Conservation (phyloP, 2,113 vertebrate species). For the Heterochromis multidens region DNA sequence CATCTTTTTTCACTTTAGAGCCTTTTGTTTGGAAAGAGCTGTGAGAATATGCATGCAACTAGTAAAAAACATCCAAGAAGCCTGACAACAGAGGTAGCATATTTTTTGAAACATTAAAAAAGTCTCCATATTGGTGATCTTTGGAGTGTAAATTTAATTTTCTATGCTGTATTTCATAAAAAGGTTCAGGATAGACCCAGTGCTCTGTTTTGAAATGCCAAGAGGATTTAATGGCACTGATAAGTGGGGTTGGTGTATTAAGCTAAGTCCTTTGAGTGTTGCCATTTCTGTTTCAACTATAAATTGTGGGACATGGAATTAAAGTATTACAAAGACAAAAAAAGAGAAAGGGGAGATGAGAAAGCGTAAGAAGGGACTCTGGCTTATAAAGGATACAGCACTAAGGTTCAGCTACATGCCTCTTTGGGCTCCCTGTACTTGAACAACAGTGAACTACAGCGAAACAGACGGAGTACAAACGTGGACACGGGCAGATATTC, state of each 20-base stretch:
- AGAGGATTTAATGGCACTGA: constrained; percentile 55
- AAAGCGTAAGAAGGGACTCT: background rate
- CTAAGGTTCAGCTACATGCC: background rate
- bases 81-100: background rate
- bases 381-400: background rate
- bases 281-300: constrained; percentile 43
- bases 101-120: background rate
- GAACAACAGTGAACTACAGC: background rate
- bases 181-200: constrained; percentile 6
- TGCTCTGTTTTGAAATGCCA: constrained; percentile 53
- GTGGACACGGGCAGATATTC: constrained; percentile 47
- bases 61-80: background rate
- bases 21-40: background rate
- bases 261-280: constrained; percentile 39
- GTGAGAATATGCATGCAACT: background rate
- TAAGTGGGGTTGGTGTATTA: constrained; percentile 43
- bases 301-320: constrained; percentile 30
- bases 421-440: background rate
- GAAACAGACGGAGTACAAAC: constrained; percentile 55
- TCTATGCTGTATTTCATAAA: constrained; percentile 14
- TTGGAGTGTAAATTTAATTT: constrained; percentile 30
- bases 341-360: background rate
- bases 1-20: background rate
- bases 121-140: background rate
- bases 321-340: constrained; percentile 11